Evolutionary conservation across 2,888 invertebrate species (phyloP).

Genomic region (Himalopsyche tibetana): DNA sequence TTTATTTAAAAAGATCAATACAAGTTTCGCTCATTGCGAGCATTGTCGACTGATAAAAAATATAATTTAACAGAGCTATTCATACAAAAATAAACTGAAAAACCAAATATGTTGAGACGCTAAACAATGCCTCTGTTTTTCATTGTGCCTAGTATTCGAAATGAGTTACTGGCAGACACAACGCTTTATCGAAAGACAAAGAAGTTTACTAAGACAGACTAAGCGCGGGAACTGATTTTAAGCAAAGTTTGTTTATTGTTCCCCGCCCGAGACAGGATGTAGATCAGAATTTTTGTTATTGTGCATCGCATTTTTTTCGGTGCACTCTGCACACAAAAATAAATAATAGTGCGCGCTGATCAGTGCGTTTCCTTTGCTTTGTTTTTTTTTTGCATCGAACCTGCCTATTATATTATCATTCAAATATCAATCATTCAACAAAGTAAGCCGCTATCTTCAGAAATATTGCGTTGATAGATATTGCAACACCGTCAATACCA

Average conservation of each 20-base stretch:
- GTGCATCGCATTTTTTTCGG: constrained; percentile 23
- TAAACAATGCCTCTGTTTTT: no score
- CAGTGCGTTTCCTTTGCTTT: not conserved
- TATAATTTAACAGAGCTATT: no score
- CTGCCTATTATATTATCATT: no score
- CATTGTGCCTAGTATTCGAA: not conserved
- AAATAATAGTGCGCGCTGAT: not conserved
- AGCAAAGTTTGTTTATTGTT: constrained; percentile 1
- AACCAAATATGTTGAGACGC: no score
- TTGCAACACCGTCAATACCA: no score
- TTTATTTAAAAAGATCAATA: no score
- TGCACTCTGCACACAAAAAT: constrained; percentile 15
- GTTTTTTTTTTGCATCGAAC: not conserved
- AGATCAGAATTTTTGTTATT: constrained; percentile 2
- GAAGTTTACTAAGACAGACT: not conserved
- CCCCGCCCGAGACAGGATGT: not conserved
- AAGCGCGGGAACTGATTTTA: constrained; percentile 12
- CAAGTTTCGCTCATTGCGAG: no score
- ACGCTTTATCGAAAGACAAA: not conserved
- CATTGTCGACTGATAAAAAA: no score
- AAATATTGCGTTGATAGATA: no score
- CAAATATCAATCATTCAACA: no score
- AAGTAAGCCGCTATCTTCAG: no score
- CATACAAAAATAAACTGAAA: no score
- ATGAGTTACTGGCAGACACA: not conserved